Conservation (phyloP, 2,113 vertebrate genomes). For the Macheiramphus alcinus region DNA sequence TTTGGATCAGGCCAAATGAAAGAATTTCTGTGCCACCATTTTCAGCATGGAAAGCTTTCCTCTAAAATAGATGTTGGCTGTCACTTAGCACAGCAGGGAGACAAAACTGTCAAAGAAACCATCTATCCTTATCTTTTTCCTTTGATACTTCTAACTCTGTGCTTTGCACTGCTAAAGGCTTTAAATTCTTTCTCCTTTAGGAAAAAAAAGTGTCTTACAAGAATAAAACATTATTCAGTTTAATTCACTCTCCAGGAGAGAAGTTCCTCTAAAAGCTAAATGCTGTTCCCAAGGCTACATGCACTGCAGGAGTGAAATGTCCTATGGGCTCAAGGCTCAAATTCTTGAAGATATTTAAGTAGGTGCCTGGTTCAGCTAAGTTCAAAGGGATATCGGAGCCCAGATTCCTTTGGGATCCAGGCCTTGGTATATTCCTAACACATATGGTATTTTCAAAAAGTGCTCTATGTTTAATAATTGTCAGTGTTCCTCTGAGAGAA, state of each 20-base stretch:
- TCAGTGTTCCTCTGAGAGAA: background rate
- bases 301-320: background rate
- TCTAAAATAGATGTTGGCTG: conserved; percentile 16
- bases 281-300: background rate
- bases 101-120: conserved; percentile 31
- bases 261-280: background rate
- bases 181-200: background rate
- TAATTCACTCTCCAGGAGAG: background rate
- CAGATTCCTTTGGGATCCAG: background rate
- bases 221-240: background rate
- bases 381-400: background rate
- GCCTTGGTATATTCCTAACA: background rate
- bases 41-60: background rate
- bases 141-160: conserved; percentile 22
- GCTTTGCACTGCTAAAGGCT: conserved; percentile 4
- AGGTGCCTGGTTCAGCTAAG: background rate
- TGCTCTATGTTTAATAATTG: background rate
- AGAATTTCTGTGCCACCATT: background rate
- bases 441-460: background rate
- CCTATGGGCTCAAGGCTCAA: background rate
- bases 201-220: background rate
- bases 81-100: conserved; percentile 18
- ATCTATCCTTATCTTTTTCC: background rate
- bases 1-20: background rate
- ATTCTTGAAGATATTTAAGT: background rate